Percentiles rank a stretch among this genome's conserved stretches.
Evolutionary conservation across 2,888 invertebrate genomes (phyloP).

Genomic region (Eucera pruinosa): DNA sequence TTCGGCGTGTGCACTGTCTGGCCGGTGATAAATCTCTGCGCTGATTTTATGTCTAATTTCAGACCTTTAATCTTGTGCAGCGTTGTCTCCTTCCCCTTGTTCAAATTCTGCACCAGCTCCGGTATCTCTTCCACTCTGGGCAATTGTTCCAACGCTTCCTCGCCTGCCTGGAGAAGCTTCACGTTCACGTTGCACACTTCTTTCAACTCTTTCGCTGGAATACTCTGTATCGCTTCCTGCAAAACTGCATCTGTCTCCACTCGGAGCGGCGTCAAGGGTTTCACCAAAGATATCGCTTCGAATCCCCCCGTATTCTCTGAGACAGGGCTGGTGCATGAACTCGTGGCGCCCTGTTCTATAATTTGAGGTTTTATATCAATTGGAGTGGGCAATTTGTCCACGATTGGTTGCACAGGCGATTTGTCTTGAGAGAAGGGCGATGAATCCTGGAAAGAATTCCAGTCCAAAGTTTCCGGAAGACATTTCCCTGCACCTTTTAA

Average conservation of each 20-base stretch:
- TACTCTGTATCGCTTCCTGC: constrained; percentile 85
- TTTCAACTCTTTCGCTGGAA: constrained; percentile 86
- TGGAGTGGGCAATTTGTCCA: constrained; percentile 84
- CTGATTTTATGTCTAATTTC: constrained; percentile 88
- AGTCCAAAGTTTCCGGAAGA: constrained; percentile 87
- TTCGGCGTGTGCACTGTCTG: constrained; percentile 90
- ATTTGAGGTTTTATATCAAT: constrained; percentile 85
- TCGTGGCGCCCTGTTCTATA: constrained; percentile 84
- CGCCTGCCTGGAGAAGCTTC: constrained; percentile 85
- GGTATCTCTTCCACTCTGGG: constrained; percentile 88
- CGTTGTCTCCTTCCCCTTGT: constrained; percentile 86
- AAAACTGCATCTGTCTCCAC: constrained; percentile 85
- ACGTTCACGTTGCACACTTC: constrained; percentile 87
- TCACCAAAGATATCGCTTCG: constrained; percentile 87
- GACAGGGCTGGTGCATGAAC: constrained; percentile 83
- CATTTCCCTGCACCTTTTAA: constrained; percentile 88
- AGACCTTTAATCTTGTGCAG: constrained; percentile 88
- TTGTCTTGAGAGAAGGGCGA: too few relatives aligned
- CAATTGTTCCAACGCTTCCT: constrained; percentile 86
- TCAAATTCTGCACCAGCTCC: constrained; percentile 85
- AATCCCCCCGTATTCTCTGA: constrained; percentile 86
- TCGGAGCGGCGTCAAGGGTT: constrained; percentile 87
- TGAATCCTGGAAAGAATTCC: constrained; percentile 63
- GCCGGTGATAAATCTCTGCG: constrained; percentile 89
- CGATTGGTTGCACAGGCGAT: constrained; percentile 53